phyloP scores from a whole-genome alignment of 2,113 vertebrate genomes.

The Petroica traversi region DNA sequence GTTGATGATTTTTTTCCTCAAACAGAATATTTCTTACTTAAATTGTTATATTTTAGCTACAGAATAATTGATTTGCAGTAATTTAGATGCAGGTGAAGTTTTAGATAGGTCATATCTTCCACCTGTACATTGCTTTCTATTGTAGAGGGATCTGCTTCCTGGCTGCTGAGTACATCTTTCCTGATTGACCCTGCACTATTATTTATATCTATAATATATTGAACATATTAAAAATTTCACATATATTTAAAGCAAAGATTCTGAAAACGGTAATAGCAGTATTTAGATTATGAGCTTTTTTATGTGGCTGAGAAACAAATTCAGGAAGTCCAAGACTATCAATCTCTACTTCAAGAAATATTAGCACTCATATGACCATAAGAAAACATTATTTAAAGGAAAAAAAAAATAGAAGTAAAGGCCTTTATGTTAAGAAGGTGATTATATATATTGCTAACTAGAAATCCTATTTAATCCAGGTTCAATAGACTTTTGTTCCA shows the following conservation, averaged over 20 bases:
- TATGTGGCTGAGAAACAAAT: not conserved
- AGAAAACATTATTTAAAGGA: not conserved
- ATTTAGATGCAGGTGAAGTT: not conserved
- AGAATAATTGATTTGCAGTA: not conserved
- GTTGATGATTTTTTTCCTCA: not conserved
- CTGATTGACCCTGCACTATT: not conserved
- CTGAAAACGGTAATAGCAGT: too few species aligned
- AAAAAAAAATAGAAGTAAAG: not conserved
- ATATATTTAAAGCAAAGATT: too few species aligned
- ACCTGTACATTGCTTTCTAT: not conserved
- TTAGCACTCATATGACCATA: not conserved
- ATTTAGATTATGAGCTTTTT: not conserved
- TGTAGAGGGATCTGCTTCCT: not conserved
- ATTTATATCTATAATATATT: not conserved
- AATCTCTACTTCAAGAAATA: not conserved
- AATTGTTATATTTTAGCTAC: not conserved
- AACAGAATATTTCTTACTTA: not conserved
- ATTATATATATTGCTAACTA: not conserved
- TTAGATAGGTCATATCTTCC: not conserved
- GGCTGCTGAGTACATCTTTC: not conserved
- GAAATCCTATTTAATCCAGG: not conserved
- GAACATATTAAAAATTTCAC: not conserved
- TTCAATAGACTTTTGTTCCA: not conserved
- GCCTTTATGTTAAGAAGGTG: not conserved
- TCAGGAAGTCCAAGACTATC: not conserved